Base-by-base conservation (phyloP, 53 echinoderm and acorn worm genomes). In the Holothuria leucospilota region DNA sequence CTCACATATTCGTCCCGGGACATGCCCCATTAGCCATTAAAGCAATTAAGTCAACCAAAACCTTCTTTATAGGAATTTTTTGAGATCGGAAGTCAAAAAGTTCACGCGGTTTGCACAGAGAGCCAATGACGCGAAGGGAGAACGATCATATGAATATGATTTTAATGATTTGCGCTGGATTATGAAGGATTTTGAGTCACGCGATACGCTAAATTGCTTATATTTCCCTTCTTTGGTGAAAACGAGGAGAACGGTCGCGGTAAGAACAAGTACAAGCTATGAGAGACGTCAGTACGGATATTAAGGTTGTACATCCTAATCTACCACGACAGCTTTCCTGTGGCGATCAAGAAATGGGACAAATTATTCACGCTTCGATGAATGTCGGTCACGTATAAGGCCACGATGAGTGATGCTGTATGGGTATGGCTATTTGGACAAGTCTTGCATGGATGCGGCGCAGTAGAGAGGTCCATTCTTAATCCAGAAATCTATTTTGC, bases 1-100 rank as follows among this genome's bases (percentile, higher is more conserved):
- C 13, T 23, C 38, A 23, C 9, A 23, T 75, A 51, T 20, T 75
- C 41, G 75, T 75, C 75, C 75, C 75, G 41, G 52, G 49, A 75
- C 39, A 53, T 75, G 75, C 75, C 75, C 75, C 75, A 75, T 75
- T 75, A 75, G 52, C 51, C 51, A 51, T 75, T 75, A 75, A 75
- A 75, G 51, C 75, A 53, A 75, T 75, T 75, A 75, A 25, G 8
- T 56, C 56, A 56, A 9, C 14, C 56, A 56, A 56, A 56, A 56
- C 56, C 56, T 56, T 16, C 18, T 56, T 56, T 18, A 18, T 18
- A 56, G 56, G 56, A 56, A 56, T 56, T 56, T 56, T 56, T 15
- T 16, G 16, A 56, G 56, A 56, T 56, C n/a, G 75, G 49, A 52
- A 75, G 49, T 49, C 75, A 75, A 52, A 49, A 26, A 52, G 49